phyloP scores from a whole-genome alignment of 2,888 invertebrate genomes.

The Cerastis leucographa region DNA sequence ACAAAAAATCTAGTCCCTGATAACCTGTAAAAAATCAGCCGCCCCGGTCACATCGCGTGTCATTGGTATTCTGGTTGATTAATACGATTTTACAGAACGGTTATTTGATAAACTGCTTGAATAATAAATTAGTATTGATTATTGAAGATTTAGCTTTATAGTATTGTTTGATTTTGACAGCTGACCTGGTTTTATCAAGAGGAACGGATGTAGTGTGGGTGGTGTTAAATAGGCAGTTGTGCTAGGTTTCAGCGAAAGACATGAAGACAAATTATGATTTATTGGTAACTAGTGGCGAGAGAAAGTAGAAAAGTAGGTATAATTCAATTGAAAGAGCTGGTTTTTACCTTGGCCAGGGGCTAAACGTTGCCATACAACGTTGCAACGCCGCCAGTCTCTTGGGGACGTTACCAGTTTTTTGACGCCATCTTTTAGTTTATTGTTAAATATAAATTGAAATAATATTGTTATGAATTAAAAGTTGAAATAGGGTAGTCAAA shows the following conservation, averaged over 20 bases:
- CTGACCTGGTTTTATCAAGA: slow-evolving; percentile 15
- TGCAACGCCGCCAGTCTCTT: neutral
- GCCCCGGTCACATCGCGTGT: slow-evolving; percentile 75
- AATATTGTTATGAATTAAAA: neutral
- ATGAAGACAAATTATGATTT: slow-evolving; percentile 8
- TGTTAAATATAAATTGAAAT: no score
- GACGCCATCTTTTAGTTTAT: neutral
- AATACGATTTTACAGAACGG: slow-evolving; percentile 70
- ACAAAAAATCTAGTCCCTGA: slow-evolving; percentile 55
- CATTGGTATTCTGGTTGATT: slow-evolving; percentile 79
- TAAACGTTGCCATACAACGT: neutral
- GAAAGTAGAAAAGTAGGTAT: neutral
- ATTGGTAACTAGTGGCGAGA: neutral
- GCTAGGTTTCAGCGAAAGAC: slow-evolving; percentile 16
- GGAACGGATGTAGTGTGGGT: neutral
- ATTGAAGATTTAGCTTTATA: slow-evolving; percentile 31
- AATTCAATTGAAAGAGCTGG: neutral
- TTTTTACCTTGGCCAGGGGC: neutral
- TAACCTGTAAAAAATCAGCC: slow-evolving; percentile 48
- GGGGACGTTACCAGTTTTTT: neutral
- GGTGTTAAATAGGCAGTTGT: neutral
- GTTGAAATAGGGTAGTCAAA: neutral
- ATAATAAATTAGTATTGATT: slow-evolving; percentile 47
- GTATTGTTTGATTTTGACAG: slow-evolving; percentile 10
- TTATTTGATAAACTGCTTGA: slow-evolving; percentile 56